Percentiles rank a stretch among this genome's conserved stretches.
These are phyloP conservation scores for Dendrocincla fuliginosa DNA, from an alignment of 2,797 vertebrate species.

Conservation along the genomic window DNA sequence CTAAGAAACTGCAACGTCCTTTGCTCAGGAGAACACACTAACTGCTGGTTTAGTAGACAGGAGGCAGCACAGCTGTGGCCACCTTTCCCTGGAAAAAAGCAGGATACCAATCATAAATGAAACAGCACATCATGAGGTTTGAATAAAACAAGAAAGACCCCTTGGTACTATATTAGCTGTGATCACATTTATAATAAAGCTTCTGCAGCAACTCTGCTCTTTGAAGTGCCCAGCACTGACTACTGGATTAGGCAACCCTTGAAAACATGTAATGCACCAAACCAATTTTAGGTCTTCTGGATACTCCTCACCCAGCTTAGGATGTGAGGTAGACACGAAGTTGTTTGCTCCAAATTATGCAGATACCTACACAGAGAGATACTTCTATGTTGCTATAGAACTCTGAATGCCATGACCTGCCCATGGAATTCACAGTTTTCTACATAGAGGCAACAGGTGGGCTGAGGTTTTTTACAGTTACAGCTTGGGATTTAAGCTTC, in stretches of 20 bases:
- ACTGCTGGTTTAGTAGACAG: background rate
- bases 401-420: accelerated
- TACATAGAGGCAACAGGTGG: background rate
- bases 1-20: background rate
- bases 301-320: background rate
- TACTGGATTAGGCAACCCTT: background rate
- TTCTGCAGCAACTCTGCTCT: background rate
- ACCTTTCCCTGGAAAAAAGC: background rate
- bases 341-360: background rate
- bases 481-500: background rate
- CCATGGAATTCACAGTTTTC: background rate
- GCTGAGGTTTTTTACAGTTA: background rate
- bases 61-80: background rate
- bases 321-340: background rate
- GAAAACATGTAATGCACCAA: background rate
- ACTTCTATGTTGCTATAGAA: background rate
- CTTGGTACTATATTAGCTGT: background rate
- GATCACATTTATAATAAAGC: background rate
- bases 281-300: background rate
- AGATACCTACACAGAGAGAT: background rate
- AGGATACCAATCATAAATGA: background rate
- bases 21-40: accelerated
- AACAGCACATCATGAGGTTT: background rate
- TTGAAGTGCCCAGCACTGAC: background rate
- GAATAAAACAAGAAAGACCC: background rate